These are phyloP conservation scores for Vulpes ferrilata DNA, from an alignment of 2,113 vertebrate species.

Conservation along the genomic window DNA sequence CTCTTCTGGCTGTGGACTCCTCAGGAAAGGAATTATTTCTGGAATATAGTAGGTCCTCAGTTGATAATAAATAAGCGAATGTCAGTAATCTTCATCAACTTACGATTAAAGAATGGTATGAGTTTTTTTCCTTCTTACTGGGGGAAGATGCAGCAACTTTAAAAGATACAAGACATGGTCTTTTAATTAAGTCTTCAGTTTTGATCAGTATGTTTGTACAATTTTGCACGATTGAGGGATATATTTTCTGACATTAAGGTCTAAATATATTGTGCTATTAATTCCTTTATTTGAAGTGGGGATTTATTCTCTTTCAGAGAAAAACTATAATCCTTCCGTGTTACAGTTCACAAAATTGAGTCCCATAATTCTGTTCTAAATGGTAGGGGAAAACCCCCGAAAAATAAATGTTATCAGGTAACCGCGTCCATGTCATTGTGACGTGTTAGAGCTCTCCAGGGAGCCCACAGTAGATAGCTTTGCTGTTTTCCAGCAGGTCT, in stretches of 20 bases:
- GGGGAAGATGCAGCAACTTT: background rate
- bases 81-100: background rate
- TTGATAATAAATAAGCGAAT: background rate
- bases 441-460: background rate
- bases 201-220: background rate
- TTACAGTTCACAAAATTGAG: constrained; percentile 13
- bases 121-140: background rate
- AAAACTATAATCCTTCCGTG: background rate
- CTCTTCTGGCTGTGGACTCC: background rate
- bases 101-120: background rate
- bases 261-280: background rate
- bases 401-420: background rate
- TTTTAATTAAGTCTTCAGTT: background rate
- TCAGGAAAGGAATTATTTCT: background rate
- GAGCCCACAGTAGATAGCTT: background rate
- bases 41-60: background rate
- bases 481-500: background rate
- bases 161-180: background rate
- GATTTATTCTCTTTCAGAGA: constrained; percentile 45
- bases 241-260: background rate
- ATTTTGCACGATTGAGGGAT: background rate
- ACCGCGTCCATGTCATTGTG: background rate
- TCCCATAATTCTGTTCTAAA: constrained; percentile 21
- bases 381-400: background rate
- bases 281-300: constrained; percentile 29